Base-by-base conservation (phyloP, 2,797 vertebrate species). In the Alauda arvensis region DNA sequence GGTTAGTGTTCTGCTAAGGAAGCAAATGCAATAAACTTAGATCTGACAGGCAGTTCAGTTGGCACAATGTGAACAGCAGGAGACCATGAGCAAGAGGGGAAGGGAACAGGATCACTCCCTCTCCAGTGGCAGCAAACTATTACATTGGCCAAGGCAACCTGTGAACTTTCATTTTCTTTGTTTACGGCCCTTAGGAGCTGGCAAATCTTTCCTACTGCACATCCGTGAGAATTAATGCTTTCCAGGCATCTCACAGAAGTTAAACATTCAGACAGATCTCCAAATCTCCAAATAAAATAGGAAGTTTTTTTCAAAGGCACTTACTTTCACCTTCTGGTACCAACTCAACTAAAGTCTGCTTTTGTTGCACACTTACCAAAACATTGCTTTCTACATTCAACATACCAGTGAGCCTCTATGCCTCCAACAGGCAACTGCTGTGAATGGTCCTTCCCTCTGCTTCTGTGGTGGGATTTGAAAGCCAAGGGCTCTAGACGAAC, bases 201-300 rank as follows among this genome's bases (percentile, higher is more conserved):
- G 86, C 82, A 94, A 80, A 65, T 37, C 51, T 59, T 80, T 74
- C 33, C 66, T 39, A 16, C 43, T n/a, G 29, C 52, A 80, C 0
- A 6, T 72, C 70, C 9, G 0, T 77, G 74, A 83, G 67, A 90
- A 90, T 53, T 57, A 69, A 76, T 80, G 63, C 79, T 90, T 91
- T 89, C 85, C 85, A 94, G 68, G 83, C 77, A 89, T 40, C 92
- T 76, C 87, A 72, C 12, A 56, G 62, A 77, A 91, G 77, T 55
- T 42, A 72, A 82, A 83, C 66, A 52, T 43, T 87, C 1, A 1
- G 29, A 39, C 28, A 78, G 52, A n/a, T 46, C 67, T 76, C 70
- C 66, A 80, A 91, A 91, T 46, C 66, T 75, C 62, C 67, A 77
- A 91, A 91, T 48, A 80, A 85, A 90, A 85, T 31, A 77, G 0